Percentiles rank a stretch among this genome's conserved stretches.
Conservation (phyloP, 2,113 vertebrate genomes). For the Blennius ocellaris region DNA sequence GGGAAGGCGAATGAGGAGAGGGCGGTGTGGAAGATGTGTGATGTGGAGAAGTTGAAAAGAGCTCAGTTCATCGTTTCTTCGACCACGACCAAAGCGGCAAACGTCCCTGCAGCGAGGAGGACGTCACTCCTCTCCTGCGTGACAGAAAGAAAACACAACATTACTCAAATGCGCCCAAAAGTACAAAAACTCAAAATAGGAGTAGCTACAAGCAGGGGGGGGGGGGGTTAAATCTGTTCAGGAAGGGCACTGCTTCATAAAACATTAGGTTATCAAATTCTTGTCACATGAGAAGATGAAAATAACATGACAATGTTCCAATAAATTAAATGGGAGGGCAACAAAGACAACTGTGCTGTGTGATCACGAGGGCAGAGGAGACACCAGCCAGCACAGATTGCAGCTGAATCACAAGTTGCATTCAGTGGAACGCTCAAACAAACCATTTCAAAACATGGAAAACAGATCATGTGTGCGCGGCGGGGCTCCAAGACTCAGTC, state of each 20-base stretch:
- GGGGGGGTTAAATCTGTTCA: background rate
- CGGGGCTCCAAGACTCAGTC: background rate
- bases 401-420: background rate
- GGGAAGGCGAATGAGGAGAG: conserved; percentile 1
- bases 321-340: background rate
- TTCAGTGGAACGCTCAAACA: background rate
- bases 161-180: background rate
- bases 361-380: conserved; percentile 13
- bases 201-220: background rate
- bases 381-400: background rate
- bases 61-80: conserved; percentile 69
- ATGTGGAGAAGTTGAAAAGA: conserved; percentile 13
- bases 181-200: conserved; percentile 9
- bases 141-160: conserved; percentile 35
- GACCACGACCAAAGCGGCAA: conserved; percentile 38
- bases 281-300: background rate
- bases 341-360: conserved; percentile 1
- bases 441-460: background rate
- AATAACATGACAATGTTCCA: background rate
- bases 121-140: conserved; percentile 58
- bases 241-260: background rate
- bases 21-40: conserved; percentile 37
- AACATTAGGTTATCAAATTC: conserved; percentile 2
- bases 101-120: conserved; percentile 43
- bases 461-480: background rate